Evolutionary conservation across 2,797 vertebrate genomes (phyloP), one percentile per base, ranked within the genome.

Genomic region (Dendrocincla fuliginosa): DNA sequence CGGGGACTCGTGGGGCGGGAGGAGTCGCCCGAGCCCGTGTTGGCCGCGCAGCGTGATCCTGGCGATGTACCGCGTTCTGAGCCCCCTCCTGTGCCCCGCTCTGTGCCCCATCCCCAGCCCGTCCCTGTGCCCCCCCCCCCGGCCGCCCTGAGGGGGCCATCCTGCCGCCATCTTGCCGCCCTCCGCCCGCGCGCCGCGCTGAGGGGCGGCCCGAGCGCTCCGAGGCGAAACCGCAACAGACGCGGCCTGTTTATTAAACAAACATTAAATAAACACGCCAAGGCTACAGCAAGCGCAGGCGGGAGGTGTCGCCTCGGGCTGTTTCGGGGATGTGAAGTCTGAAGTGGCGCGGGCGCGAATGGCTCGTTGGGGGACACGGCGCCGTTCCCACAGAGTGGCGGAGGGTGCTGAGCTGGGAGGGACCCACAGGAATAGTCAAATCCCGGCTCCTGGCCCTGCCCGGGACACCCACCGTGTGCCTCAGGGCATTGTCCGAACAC

Each of bases 161-260:
- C n/a, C n/a, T 27, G 23, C 47, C 70, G 86, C 75, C 89, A 77
- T 78, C 12, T 89, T 81, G 11, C 47, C 70, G 86, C 74, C 89
- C 74, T 78, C 12, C 87, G 78, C 44, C 44, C 44, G 44, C 41
- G 33, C 6, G 42, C 33, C 12, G 3, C 22, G 7, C 10, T 7
- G 10, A 46, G 7, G 7, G 42, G 9, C 16, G 28, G 15, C 2
- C 12, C 10, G 5, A 0, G 37, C 16, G 4, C 1, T 15, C 18
- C 18, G 15, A 0, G 33, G 37, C 1, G n/a, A 6, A 37, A 18
- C 13, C 4, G 74, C 84, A 2, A 5, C 20, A 12, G 8, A 13
- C 4, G 16, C 46, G 1, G 18, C 19, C 19, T 32, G 30, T 94
- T 96, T 95, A 94, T 96, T 97, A 15, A 41, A 30, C 13, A 41